A percentile compares a stretch with the other conserved stretches of the same genome.
Conservation (phyloP, 2,888 invertebrate genomes). For the Muschampia staudingeri region DNA sequence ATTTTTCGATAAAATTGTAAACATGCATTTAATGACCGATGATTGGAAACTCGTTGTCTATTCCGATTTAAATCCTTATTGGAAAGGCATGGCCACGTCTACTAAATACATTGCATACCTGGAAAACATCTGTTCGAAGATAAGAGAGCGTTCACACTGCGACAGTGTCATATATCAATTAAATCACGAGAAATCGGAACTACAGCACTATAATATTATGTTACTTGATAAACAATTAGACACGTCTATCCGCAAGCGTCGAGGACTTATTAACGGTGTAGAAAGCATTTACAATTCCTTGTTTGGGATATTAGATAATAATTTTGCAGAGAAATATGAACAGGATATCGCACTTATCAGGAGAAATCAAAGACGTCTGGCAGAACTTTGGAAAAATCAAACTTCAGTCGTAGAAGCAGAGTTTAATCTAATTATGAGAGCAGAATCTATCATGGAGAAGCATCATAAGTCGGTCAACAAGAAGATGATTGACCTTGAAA, state of each 20-base stretch:
- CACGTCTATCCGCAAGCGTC: constrained; percentile 33
- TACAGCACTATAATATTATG: constrained; percentile 33
- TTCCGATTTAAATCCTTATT: constrained; percentile 12
- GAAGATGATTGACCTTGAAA: too few relatives aligned
- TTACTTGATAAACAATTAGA: constrained; percentile 48
- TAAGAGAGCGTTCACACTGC: constrained; percentile 29
- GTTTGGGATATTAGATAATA: constrained; percentile 60
- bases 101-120: constrained; percentile 27
- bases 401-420: neutral
- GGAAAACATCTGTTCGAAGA: constrained; percentile 37
- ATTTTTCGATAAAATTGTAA: constrained; percentile 24
- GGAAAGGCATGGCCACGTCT: neutral
- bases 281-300: constrained; percentile 54
- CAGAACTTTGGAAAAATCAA: neutral
- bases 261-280: constrained; percentile 61
- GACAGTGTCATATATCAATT: constrained; percentile 28
- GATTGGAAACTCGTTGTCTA: constrained; percentile 19
- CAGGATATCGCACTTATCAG: neutral
- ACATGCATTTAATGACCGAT: constrained; percentile 13
- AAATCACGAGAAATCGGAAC: constrained; percentile 29
- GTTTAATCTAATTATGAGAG: neutral
- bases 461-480: neutral
- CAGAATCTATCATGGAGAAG: neutral
- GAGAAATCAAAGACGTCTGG: neutral
- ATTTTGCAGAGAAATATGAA: constrained; percentile 39